These are phyloP conservation scores for Rhyacophila evoluta DNA, from an alignment of 2,888 invertebrate species.

Conservation along the genomic window DNA sequence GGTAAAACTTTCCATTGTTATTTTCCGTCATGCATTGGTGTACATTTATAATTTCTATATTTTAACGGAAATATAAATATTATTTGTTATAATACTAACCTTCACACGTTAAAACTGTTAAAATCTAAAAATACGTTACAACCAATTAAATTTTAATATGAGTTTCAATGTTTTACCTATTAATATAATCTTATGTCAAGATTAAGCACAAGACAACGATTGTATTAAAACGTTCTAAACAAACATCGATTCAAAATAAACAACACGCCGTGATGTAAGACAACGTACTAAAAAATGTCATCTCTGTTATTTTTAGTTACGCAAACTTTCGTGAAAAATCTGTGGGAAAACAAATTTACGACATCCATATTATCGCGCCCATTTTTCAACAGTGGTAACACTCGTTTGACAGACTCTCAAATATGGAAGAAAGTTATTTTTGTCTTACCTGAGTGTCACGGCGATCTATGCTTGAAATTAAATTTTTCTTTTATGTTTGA, in stretches of 20 bases:
- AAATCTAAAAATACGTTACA: too few species aligned
- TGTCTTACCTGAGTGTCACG: background rate
- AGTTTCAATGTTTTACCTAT: too few species aligned
- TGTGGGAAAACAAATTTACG: background rate
- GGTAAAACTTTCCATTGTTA: too few species aligned
- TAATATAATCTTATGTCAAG: background rate
- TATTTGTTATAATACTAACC: too few species aligned
- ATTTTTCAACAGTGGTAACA: background rate
- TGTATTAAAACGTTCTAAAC: background rate
- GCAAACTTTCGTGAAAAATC: background rate
- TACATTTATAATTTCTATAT: too few species aligned
- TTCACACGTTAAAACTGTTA: too few species aligned
- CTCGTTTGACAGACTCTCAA: background rate
- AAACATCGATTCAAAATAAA: background rate
- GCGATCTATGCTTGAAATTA: background rate
- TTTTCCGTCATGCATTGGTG: too few species aligned
- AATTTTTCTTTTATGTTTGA: background rate
- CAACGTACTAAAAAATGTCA: background rate
- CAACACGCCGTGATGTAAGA: background rate
- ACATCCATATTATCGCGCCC: background rate
- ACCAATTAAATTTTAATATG: too few species aligned
- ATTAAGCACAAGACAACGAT: background rate
- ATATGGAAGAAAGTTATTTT: background rate
- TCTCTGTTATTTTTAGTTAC: slow-evolving; percentile 1
- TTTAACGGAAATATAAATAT: too few species aligned